Evolutionary conservation across 1,140 invertebrate species (phyloP), one percentile per base, ranked within the genome.

Genomic region (Diploscapter pachys): DNA sequence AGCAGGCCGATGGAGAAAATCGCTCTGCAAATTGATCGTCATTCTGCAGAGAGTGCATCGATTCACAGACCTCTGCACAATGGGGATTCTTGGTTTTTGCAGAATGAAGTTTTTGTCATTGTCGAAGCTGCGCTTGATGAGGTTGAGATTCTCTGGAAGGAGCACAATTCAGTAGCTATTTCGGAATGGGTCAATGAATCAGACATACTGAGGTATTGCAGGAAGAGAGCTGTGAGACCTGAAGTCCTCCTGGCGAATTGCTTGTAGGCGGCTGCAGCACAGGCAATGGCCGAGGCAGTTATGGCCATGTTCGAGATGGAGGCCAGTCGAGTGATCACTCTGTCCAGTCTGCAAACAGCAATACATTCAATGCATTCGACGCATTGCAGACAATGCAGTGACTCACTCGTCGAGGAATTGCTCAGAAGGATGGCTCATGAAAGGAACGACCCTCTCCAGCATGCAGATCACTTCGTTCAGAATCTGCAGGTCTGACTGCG

Each of bases 381-480:
- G 9, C 63, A 64, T 9, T 6, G 9, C 53, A 31, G 51, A 31
- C 63, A 31, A 31, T 31, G 31, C 31, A 31, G 31, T 31, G 31
- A 31, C 31, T 9, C 31, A 68, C 66, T 55, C 51, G 9, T 93
- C 91, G 69, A 99, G 89, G 88, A 99, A 97, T 76, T 91, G 92
- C 86, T 98, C 94, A 86, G 94, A 95, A 0, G 97, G 96, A 88
- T 99, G 95, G 85, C 97, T 94, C 90, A 99, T 95, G 48, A 99
- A 86, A 0, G 97, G 97, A 9, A 99, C 94, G n/a, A 98, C 94
- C 63, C 95, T 87, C 86, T 96, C 94, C 63, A 98, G 86, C 53
- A 94, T 97, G 78, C 90, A 59, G 63, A 85, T 79, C n/a, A 85
- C 70, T 52, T 83, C 81, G 81, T 68, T 71, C 49, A 78, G 59